phyloP scores from a whole-genome alignment of 2,113 vertebrate species.

The Motacilla alba region DNA sequence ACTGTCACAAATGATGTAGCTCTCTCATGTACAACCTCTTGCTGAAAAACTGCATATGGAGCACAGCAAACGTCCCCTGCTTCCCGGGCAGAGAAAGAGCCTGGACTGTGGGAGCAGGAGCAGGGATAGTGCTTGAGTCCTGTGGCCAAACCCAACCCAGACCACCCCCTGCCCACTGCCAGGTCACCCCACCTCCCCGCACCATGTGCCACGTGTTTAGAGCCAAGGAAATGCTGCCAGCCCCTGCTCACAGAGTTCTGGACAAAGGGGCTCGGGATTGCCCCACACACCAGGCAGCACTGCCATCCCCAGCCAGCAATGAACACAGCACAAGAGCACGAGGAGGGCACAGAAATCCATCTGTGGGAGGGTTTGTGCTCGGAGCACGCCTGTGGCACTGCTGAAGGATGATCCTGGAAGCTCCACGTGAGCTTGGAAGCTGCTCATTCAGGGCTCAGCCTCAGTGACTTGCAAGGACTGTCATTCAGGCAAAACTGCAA shows the following conservation, averaged over 20 bases:
- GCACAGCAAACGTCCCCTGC: fast-evolving
- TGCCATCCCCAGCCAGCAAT: background rate
- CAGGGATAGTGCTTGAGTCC: background rate
- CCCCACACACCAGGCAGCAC: background rate
- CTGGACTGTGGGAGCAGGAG: background rate
- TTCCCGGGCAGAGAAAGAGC: fast-evolving
- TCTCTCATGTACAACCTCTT: background rate
- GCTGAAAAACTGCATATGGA: background rate
- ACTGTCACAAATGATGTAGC: slow-evolving; percentile 14
- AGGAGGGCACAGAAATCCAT: background rate
- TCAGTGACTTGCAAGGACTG: background rate
- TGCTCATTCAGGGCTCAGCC: background rate
- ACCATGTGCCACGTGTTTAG: fast-evolving
- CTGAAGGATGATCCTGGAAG: background rate
- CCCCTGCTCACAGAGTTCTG: background rate
- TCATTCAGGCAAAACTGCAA: background rate
- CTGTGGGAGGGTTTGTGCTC: background rate
- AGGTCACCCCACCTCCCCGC: background rate
- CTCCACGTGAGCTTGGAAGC: background rate
- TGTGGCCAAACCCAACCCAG: background rate
- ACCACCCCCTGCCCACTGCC: background rate
- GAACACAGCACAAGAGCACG: fast-evolving
- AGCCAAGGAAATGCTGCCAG: background rate
- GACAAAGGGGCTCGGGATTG: background rate
- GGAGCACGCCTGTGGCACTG: fast-evolving